phyloP scores from a whole-genome alignment of 2,888 invertebrate genomes.

The Lasioglossum vierecki region DNA sequence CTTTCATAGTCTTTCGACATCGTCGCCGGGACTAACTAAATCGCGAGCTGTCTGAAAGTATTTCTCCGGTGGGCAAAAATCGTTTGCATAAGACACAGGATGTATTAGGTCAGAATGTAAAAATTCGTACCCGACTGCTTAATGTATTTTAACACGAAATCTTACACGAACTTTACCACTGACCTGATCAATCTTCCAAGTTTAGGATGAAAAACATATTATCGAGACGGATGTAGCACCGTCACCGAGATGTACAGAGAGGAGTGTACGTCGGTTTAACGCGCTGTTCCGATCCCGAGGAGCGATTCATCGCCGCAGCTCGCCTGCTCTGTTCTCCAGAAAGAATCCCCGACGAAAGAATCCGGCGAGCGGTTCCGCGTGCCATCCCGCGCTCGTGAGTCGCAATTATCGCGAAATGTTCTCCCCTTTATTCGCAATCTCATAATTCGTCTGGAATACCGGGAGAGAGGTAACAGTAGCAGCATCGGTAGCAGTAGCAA shows the following conservation, averaged over 20 bases:
- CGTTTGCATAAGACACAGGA: background rate
- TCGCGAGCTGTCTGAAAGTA: background rate
- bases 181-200: too few relatives aligned
- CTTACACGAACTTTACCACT: background rate
- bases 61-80: background rate
- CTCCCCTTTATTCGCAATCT: slow-evolving; percentile 24
- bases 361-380: slow-evolving; percentile 30
- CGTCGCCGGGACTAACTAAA: background rate
- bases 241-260: background rate
- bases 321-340: slow-evolving; percentile 12
- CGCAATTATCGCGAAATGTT: slow-evolving; percentile 36
- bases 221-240: background rate
- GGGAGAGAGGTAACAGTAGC: background rate
- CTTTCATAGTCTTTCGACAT: background rate
- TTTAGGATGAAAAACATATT: too few relatives aligned
- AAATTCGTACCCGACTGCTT: background rate
- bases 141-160: background rate
- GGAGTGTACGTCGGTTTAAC: background rate
- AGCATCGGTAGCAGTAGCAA: background rate
- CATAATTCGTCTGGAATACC: slow-evolving; percentile 24
- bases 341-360: slow-evolving; percentile 38
- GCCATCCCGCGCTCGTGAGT: slow-evolving; percentile 27
- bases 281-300: background rate
- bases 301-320: slow-evolving; percentile 4
- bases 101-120: background rate